Percentiles rank a stretch among this genome's conserved stretches.
phyloP scores from a whole-genome alignment of 1,140 invertebrate species.

The Apolygus lucorum region DNA sequence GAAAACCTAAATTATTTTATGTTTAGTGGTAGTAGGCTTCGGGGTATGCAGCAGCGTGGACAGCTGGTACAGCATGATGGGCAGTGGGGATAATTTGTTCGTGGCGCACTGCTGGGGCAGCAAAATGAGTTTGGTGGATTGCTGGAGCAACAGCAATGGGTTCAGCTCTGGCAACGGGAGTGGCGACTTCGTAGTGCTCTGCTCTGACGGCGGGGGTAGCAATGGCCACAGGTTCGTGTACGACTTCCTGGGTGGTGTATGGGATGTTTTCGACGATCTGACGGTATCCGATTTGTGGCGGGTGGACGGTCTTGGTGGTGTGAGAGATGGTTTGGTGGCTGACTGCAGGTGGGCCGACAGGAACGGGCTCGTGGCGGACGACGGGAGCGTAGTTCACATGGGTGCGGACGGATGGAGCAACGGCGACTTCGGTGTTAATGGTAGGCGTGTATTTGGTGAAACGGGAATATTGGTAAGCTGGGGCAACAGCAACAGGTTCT shows the following conservation, averaged over 20 bases:
- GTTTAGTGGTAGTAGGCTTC: no score
- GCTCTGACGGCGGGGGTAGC: background rate
- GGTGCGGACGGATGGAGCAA: background rate
- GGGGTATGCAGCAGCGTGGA: no score
- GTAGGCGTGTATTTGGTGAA: background rate
- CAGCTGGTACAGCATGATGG: no score
- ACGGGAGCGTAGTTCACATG: constrained; percentile 34
- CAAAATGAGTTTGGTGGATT: background rate
- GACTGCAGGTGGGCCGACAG: constrained; percentile 30
- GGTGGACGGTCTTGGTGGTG: background rate
- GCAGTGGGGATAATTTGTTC: no score
- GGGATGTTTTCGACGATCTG: background rate
- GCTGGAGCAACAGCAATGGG: background rate
- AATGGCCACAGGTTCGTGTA: background rate
- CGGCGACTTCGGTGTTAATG: background rate
- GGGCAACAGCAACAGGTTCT: background rate
- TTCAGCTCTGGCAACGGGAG: background rate
- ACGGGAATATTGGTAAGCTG: background rate
- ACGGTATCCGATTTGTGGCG: background rate
- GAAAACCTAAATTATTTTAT: no score
- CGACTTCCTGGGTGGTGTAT: background rate
- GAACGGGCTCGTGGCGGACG: background rate
- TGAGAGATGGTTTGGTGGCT: constrained; percentile 25
- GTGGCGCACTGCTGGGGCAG: no score
- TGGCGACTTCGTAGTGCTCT: background rate